Base-by-base conservation (phyloP, 2,797 vertebrate genomes). In the Poecilia velifera region DNA sequence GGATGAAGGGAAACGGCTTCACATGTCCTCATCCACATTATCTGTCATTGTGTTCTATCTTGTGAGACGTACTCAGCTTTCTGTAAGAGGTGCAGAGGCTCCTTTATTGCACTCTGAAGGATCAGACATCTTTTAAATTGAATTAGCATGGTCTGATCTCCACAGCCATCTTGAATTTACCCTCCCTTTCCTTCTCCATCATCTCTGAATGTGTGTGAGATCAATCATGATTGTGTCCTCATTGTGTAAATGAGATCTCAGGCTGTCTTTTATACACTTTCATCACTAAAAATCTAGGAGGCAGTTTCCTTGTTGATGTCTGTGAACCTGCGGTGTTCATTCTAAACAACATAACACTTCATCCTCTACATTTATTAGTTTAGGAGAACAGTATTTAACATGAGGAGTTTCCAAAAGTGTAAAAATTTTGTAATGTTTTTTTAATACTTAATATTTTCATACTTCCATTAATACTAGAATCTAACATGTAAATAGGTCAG, bases 101-200 rank as follows among this genome's bases (percentile, higher is more conserved):
- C 82, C 81, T 84, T 86, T 20, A 74, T 77, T 47, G 68, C 77
- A 73, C 73, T 59, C 78, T 76, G 66, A 81, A 79, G 81, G 88
- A 86, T 86, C 77, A 57, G 77, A 77, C 71, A 71, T 86, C 79
- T 79, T 82, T 28, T 59, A 59, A 86, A 91, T 94, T 73, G 86
- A 82, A 93, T 94, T 89, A 89, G 76, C 79, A 43, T 85, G 74
- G 76, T 39, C 62, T 57, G 74, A 89, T 84, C 76, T 77, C 68
- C 80, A 73, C 78, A 84, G 88, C 91, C 83, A 83, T 68, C 66
- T 87, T 79, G 74, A 72, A 88, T 93, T 91, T 83, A 82, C 45
- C 72, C 80, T 73, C 47, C 74, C 84, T 62, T 90, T 88, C 86
- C 83, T 86, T 88, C 78, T 82, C 81, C 81, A 88, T 92, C 91